Conservation (phyloP, 2,797 vertebrate species). For the Micromesistius poutassou region DNA sequence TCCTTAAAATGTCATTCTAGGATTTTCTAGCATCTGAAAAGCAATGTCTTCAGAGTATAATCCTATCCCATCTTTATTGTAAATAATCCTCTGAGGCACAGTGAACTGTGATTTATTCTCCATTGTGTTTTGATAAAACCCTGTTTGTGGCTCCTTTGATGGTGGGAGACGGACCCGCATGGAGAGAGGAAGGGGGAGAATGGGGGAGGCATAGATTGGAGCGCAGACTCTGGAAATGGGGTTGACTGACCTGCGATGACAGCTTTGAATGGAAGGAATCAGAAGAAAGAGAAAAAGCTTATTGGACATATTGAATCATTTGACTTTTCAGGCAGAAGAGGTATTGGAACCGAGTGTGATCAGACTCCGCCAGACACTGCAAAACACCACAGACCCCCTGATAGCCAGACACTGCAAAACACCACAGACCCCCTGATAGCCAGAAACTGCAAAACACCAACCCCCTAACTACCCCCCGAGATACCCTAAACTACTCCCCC, state of each 20-base stretch:
- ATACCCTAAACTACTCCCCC: too few relatives aligned
- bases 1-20: constrained; percentile 29
- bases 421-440: constrained; percentile 28
- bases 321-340: constrained; percentile 59
- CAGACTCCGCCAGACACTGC: constrained; percentile 48
- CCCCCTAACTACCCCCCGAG: neutral
- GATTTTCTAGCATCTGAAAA: constrained; percentile 15
- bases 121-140: constrained; percentile 50
- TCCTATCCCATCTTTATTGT: constrained; percentile 45
- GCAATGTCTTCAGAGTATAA: constrained; percentile 44
- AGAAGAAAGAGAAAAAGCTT: constrained; percentile 73
- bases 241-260: constrained; percentile 67
- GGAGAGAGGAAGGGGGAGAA: constrained; percentile 42
- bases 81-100: constrained; percentile 61
- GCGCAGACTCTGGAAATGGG: constrained; percentile 67
- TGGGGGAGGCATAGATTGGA: constrained; percentile 56
- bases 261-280: constrained; percentile 69
- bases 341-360: constrained; percentile 63
- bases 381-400: constrained; percentile 39
- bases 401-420: constrained; percentile 19
- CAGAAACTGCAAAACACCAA: constrained; percentile 28
- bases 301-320: constrained; percentile 77
- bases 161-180: constrained; percentile 49
- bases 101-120: constrained; percentile 49
- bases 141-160: constrained; percentile 41